These are phyloP conservation scores for Dipodomys spectabilis DNA, from an alignment of 2,113 vertebrate genomes.

Conservation along the genomic window DNA sequence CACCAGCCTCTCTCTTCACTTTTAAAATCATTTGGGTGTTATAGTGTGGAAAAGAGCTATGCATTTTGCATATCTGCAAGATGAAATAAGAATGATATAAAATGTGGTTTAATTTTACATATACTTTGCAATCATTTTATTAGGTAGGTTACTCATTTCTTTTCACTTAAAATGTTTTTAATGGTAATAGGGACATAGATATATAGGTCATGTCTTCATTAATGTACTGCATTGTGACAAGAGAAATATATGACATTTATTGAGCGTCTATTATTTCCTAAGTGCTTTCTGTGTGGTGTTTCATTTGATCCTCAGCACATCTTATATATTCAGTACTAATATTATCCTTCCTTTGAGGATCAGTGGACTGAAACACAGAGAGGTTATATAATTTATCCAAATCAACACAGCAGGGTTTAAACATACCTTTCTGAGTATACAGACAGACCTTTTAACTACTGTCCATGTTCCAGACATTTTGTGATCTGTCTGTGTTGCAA, in stretches of 20 bases:
- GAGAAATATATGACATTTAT: constrained; percentile 29
- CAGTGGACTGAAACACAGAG: neutral
- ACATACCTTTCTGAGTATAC: neutral
- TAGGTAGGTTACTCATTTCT: neutral
- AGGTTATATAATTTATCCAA: neutral
- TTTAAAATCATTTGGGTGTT: neutral
- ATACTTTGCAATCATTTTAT: neutral
- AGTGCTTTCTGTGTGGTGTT: neutral
- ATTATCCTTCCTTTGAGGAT: neutral
- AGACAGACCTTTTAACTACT: neutral
- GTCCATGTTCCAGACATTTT: neutral
- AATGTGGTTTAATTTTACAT: constrained; percentile 1
- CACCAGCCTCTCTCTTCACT: neutral
- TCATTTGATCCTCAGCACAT: neutral
- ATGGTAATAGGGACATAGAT: neutral
- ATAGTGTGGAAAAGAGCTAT: neutral
- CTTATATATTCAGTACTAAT: neutral
- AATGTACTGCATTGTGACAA: neutral
- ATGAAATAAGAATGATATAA: neutral
- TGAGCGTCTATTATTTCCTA: neutral
- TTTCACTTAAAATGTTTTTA: neutral
- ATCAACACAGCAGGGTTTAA: constrained; percentile 1
- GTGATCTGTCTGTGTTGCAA: neutral
- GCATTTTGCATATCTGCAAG: neutral
- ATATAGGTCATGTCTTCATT: neutral